Conservation (phyloP, 2,888 invertebrate genomes). For the Meganola albula region DNA sequence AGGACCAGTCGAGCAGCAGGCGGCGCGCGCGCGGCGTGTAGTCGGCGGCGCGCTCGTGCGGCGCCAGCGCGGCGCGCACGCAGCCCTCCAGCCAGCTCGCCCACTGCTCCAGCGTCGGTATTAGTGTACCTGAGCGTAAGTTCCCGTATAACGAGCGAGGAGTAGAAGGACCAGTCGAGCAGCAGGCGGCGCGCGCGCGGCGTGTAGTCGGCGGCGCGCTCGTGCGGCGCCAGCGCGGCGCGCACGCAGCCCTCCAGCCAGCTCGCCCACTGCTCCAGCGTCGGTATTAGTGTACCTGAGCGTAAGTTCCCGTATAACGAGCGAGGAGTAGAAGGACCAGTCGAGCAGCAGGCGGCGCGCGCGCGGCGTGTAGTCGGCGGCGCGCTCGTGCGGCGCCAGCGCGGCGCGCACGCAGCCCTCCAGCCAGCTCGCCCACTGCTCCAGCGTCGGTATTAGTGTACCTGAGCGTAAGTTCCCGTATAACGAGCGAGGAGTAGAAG, state of each 20-base stretch:
- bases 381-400: no score
- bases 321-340: slow-evolving; percentile 46
- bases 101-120: no score
- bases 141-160: slow-evolving; percentile 98
- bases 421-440: no score
- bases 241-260: no score
- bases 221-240: slow-evolving; percentile 89
- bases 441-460: no score
- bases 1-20: no score
- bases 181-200: slow-evolving; percentile 90
- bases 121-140: slow-evolving; percentile 87
- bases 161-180: slow-evolving; percentile 99
- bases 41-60: no score
- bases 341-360: slow-evolving; percentile 48
- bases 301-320: slow-evolving; percentile 86
- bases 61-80: slow-evolving; percentile 91
- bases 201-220: slow-evolving; percentile 88
- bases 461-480: slow-evolving; percentile 93
- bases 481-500: slow-evolving; percentile 99
- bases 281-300: neutral
- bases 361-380: slow-evolving; percentile 88
- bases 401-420: slow-evolving; percentile 93
- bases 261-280: neutral
- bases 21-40: no score
- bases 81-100: slow-evolving; percentile 95